Conservation (phyloP, 1,140 invertebrate genomes). For the Meloidogyne chitwoodi region DNA sequence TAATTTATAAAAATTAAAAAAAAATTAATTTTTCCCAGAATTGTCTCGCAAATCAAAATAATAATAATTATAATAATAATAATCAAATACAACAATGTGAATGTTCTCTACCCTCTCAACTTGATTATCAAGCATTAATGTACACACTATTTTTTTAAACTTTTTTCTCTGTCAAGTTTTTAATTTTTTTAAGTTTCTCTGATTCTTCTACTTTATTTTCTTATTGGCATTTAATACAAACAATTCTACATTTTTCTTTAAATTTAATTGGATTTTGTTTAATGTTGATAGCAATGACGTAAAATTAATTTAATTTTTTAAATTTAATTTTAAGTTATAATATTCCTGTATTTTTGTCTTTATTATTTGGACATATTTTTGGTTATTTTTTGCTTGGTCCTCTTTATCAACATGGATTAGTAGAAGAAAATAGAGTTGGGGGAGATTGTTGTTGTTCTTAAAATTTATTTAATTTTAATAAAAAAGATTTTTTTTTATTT, state of each 20-base stretch:
- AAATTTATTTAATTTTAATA: background rate
- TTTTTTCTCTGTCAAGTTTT: background rate
- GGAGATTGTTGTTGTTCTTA: slow-evolving; percentile 15
- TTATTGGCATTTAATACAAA: slow-evolving; percentile 68
- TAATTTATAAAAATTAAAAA: background rate
- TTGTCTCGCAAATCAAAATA: background rate
- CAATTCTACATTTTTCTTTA: slow-evolving; percentile 79
- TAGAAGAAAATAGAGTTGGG: slow-evolving; percentile 10
- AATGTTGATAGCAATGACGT: slow-evolving; percentile 96
- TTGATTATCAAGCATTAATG: background rate
- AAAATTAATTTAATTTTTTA: slow-evolving; percentile 61
- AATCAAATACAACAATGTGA: slow-evolving; percentile 11
- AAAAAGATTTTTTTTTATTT: background rate
- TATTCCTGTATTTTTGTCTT: slow-evolving; percentile 6
- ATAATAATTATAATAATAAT: background rate
- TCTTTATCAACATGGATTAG: slow-evolving; percentile 11
- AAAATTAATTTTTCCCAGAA: background rate
- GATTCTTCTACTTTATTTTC: slow-evolving; percentile 8
- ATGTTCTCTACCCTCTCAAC: background rate
- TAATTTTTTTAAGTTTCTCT: slow-evolving; percentile 1
- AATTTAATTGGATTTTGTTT: slow-evolving; percentile 81
- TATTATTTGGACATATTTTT: slow-evolving; percentile 12
- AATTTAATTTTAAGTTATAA: slow-evolving; percentile 10
- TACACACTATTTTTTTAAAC: background rate
- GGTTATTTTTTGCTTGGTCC: slow-evolving; percentile 14